Evolutionary conservation across 2,888 invertebrate genomes (phyloP), one percentile per base, ranked within the genome.

Genomic region (Balanococcus diminutus): DNA sequence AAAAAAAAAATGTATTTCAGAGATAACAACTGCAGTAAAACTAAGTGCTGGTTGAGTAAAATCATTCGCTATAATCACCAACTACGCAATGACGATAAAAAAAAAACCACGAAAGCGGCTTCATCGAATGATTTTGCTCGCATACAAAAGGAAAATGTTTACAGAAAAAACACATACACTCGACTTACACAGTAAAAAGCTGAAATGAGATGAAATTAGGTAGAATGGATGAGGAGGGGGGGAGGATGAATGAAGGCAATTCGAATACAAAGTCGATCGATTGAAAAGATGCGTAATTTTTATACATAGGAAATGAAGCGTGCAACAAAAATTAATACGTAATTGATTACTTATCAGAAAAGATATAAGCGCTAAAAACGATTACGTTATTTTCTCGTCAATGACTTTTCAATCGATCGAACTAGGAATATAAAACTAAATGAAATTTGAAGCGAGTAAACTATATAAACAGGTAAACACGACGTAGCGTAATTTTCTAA

Each of bases 231-330:
- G 75, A 36, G 19, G 36, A 79, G 19, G n/a, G n/a, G n/a, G n/a
- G 32, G n/a, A n/a, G 32, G 16, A 31, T 14, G 31, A 31, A 31
- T 25, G 25, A 46, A 67, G 25, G 67, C 32, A 72, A 79, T 79
- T 79, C 9, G 5, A 36, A 79, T 9, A 36, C 72, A 72, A 72
- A 31, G 32, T 32, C 32, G 75, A 36, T 36, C 75, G 19, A 79
- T 79, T 79, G 75, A 79, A 79, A 79, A 79, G 19, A 79, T 36
- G 75, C 75, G 75, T 36, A 79, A 36, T 79, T 79, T 36, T 36
- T 56, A 56, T 9, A 22, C 56, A 8, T 56, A 22, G 22, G 19
- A 22, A 1, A 79, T 16, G 28, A 79, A 36, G 36, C 36, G 75
- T 79, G 75, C 36, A 79, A 16, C 14, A 22, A 79, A 36, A 79